Base-by-base conservation (phyloP, 2,113 vertebrate species). In the Atlantisia rogersi region DNA sequence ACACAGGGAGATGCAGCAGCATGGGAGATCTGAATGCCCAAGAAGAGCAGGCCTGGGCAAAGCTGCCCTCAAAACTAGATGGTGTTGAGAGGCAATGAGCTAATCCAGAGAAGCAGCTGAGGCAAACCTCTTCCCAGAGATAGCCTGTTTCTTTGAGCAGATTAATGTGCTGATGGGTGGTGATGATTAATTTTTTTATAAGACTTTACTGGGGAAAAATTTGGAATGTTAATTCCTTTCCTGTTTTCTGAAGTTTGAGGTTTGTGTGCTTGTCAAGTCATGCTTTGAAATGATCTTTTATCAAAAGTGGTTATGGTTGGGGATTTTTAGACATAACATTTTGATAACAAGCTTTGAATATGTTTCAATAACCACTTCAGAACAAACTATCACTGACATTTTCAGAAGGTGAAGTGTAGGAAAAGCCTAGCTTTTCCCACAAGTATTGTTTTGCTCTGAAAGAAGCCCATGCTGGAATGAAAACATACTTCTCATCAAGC, bases 381-480 rank as follows among this genome's bases (percentile, higher is more conserved):
- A 94, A 78, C 59, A 95, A 88, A 86, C 56, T 64, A 53, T 22
- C 3, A 5, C 48, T 68, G 94, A 83, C 58, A 75, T 64, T 92
- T 95, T 86, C 76, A 79, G 68, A 70, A 93, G 46, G 37, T 56
- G 39, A 92, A 92, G 82, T 80, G 84, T n/a, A 90, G 69, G 76
- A 83, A 93, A 92, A 91, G 56, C 26, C 26, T 42, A 64, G 53
- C 13, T 92, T 96, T 95, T 92, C 83, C 82, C 88, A 79, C 64
- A 86, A 70, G 16, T 82, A 68, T 84, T 53, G 32, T 80, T 95
- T 88, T 76, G 12, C 70, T 92, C 70, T 64, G 53, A 60, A 93
- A 91, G 80, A 84, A 88, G 29, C 12, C n/a, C 10, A 28, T 48
- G 50, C 15, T 82, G 37, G 22, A 91, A 93, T 55, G 59, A 84